phyloP scores from a whole-genome alignment of 1,140 invertebrate genomes.

The Rhynchophorus ferrugineus region DNA sequence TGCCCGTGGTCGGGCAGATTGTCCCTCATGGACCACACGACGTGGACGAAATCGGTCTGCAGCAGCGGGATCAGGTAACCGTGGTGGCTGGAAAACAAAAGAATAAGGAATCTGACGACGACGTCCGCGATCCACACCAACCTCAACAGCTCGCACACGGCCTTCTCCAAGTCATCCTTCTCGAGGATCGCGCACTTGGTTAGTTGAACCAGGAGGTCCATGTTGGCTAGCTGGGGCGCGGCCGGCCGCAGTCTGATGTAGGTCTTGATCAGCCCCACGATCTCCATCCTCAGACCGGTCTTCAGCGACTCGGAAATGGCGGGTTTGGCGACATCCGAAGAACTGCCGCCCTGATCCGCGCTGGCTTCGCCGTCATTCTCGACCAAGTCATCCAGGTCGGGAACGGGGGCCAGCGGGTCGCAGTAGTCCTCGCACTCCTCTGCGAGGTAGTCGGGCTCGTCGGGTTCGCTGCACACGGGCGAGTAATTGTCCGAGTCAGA shows the following conservation, averaged over 20 bases:
- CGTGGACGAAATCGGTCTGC: conserved; percentile 30
- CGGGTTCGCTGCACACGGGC: conserved; percentile 48
- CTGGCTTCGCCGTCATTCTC: conserved; percentile 6
- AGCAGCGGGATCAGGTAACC: conserved; percentile 35
- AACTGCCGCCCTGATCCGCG: too few species aligned
- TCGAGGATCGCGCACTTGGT: conserved; percentile 23
- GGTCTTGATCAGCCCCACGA: conserved; percentile 23
- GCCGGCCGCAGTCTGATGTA: conserved; percentile 21
- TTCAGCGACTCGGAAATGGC: conserved; percentile 13
- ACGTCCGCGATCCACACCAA: too few species aligned
- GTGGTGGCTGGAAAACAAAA: conserved; percentile 23
- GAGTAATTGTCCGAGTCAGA: conserved; percentile 40
- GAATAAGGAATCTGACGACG: not conserved
- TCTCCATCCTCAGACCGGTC: conserved; percentile 17
- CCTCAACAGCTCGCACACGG: conserved; percentile 33
- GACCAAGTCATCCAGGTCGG: not conserved
- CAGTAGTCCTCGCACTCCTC: not conserved
- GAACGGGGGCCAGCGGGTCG: not conserved
- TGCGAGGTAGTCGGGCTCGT: conserved; percentile 25
- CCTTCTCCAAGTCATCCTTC: conserved; percentile 4
- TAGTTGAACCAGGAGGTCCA: conserved; percentile 38
- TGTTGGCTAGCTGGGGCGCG: conserved; percentile 37
- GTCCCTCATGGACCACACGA: conserved; percentile 26
- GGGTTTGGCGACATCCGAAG: not conserved
- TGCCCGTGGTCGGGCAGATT: conserved; percentile 19